Base-by-base conservation (phyloP, 2,888 invertebrate genomes). In the Eucera pruinosa region DNA sequence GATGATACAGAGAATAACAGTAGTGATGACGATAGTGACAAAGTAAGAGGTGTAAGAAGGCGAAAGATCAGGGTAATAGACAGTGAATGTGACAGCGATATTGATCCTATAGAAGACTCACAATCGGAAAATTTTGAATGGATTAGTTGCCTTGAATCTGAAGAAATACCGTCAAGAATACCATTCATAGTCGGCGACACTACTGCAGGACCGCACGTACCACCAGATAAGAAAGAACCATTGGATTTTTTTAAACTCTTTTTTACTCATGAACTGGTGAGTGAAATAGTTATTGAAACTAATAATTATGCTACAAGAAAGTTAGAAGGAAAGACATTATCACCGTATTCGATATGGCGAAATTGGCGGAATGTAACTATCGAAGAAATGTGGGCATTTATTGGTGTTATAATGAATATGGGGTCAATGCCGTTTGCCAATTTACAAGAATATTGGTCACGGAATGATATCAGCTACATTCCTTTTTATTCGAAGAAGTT, bases 341-440 rank as follows among this genome's bases (percentile, higher is more conserved):
- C 33, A 33, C 33, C 7, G 33, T 33, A 33, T 7, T 33, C 33
- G 33, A 33, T 33, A 33, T 33, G 45, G 45, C 45, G 45, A 45
- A 20, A 4, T 20, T 45, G 45, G 45, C 0, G 5, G 0, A 6
- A 5, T 45, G 45, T 45, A 1, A 45, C 45, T 1, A 20, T 1
- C 7, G 20, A 20, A 1, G 45, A 45, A 45, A 20, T 45, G 7
- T 45, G 45, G 45, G 23, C 45, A 20, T 20, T 45, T 45, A 45
- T 45, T 45, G 45, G 45, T 9, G 45, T 45, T 0, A 45, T 45
- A 20, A 70, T 84, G 48, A 82, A 82, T 72, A 81, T 83, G 81
- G 76, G 78, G 20, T 64, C 66, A 48, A 73, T 83, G 45, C 43
- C 60, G 11, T 7, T 65, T 50, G 65, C 73, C 11, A 74, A 80